These are phyloP conservation scores for Leptinotarsa rubiginosa DNA, from an alignment of 2,888 invertebrate species.

Conservation along the genomic window DNA sequence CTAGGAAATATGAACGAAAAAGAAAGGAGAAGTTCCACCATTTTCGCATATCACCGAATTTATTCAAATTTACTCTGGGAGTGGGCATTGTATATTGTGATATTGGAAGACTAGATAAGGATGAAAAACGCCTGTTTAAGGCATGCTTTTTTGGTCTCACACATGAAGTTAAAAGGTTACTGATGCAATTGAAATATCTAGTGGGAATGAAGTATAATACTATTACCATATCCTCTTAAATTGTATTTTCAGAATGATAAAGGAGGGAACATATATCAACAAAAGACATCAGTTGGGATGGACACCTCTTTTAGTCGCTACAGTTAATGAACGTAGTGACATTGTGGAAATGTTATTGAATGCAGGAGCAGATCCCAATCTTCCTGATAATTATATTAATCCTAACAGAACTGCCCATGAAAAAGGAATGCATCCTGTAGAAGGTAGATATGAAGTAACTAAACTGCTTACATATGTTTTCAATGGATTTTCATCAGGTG, in stretches of 20 bases:
- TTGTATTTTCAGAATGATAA: slow-evolving; percentile 60
- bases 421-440: slow-evolving; percentile 78
- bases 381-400: slow-evolving; percentile 81
- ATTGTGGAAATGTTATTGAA: slow-evolving; percentile 73
- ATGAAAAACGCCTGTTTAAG: slow-evolving; percentile 68
- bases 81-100: slow-evolving; percentile 55
- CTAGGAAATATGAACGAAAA: slow-evolving; percentile 33
- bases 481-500: no score
- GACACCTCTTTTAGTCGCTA: slow-evolving; percentile 88
- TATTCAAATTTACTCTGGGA: slow-evolving; percentile 30
- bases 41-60: slow-evolving; percentile 22
- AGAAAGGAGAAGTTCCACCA: slow-evolving; percentile 27
- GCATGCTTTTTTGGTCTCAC: slow-evolving; percentile 69
- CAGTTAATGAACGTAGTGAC: slow-evolving; percentile 78
- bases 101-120: slow-evolving; percentile 48
- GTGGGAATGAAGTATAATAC: neutral
- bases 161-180: slow-evolving; percentile 66
- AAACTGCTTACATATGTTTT: no score
- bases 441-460: slow-evolving; percentile 67
- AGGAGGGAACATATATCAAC: slow-evolving; percentile 73
- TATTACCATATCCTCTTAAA: neutral
- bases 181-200: neutral
- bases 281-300: slow-evolving; percentile 83
- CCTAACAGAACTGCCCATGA: slow-evolving; percentile 75
- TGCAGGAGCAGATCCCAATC: slow-evolving; percentile 84